Percentiles rank a stretch among this genome's conserved stretches.
Conservation (phyloP, 2,888 invertebrate genomes). For the Orgyia antiqua region DNA sequence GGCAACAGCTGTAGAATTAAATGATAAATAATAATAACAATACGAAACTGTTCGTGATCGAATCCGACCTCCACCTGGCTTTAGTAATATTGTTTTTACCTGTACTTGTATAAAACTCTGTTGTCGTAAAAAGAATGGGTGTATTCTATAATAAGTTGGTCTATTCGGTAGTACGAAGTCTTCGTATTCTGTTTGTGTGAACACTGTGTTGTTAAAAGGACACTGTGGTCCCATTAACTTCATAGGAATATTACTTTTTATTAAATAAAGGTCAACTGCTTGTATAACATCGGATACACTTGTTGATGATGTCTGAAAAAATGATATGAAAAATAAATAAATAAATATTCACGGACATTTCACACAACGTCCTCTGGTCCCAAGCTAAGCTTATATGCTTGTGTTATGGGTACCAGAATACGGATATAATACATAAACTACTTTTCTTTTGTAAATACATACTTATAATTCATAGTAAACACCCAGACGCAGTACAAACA, state of each 20-base stretch:
- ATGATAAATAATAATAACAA: too few species aligned
- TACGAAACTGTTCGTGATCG: too few species aligned
- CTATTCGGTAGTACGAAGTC: constrained; percentile 78
- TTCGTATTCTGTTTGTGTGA: constrained; percentile 67
- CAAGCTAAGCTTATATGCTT: too few species aligned
- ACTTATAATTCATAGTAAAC: too few species aligned
- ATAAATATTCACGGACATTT: too few species aligned
- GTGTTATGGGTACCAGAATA: too few species aligned
- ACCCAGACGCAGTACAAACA: too few species aligned
- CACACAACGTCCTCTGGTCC: too few species aligned
- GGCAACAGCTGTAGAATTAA: too few species aligned
- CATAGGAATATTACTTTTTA: constrained; percentile 55
- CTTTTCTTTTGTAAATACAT: too few species aligned
- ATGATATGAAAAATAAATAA: neutral
- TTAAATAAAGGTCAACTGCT: constrained; percentile 47
- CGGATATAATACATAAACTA: too few species aligned
- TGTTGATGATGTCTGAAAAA: constrained; percentile 45
- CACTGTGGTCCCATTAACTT: constrained; percentile 60
- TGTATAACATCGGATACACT: constrained; percentile 46
- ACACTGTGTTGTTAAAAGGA: constrained; percentile 49
- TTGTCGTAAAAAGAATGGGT: constrained; percentile 58
- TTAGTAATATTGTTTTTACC: constrained; percentile 40
- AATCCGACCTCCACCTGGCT: too few species aligned
- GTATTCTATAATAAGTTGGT: constrained; percentile 71
- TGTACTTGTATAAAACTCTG: constrained; percentile 48